These are phyloP conservation scores for Pollenia amentaria DNA, from an alignment of 2,888 invertebrate genomes.

Conservation along the genomic window DNA sequence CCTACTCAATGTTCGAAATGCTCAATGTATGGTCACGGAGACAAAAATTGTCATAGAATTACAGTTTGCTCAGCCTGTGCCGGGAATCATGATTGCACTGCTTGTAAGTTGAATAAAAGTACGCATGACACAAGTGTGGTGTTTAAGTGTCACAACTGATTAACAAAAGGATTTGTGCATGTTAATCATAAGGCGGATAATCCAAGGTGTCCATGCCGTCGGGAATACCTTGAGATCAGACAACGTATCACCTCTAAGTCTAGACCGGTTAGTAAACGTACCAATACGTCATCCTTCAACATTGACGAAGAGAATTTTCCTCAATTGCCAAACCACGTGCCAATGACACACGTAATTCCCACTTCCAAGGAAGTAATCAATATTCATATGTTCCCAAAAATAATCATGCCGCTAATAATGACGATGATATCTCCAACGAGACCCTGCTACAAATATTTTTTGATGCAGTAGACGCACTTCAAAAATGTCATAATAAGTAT, in stretches of 20 bases:
- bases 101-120: no score
- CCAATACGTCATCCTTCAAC: no score
- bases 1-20: neutral
- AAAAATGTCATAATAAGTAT: slow-evolving; percentile 1
- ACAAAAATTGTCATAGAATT: neutral
- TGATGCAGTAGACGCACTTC: slow-evolving; percentile 1
- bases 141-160: no score
- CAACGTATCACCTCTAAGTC: no score
- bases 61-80: neutral
- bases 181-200: neutral
- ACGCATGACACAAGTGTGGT: no score
- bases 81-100: no score
- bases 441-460: neutral
- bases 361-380: neutral
- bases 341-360: neutral
- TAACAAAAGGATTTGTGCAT: no score
- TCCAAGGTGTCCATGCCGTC: neutral
- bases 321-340: neutral
- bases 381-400: no score
- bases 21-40: neutral
- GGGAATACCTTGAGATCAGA: no score
- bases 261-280: no score
- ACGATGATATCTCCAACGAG: slow-evolving; percentile 12
- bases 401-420: neutral
- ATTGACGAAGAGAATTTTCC: no score